Base-by-base conservation (phyloP, 2,888 invertebrate species). In the Chymomyza procnemis region DNA sequence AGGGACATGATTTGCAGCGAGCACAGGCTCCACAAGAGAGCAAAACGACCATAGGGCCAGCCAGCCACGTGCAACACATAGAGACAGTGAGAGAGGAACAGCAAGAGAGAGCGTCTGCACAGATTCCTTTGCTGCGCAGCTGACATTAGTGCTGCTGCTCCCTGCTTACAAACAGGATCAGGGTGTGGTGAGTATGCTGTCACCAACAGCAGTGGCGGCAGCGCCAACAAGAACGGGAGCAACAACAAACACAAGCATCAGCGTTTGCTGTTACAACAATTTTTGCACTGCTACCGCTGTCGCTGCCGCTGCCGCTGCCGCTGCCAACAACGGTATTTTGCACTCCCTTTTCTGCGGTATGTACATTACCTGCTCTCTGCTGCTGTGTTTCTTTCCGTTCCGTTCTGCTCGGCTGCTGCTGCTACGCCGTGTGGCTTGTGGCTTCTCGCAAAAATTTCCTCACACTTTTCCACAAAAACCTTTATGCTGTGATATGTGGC, bases 181-280 rank as follows among this genome's bases (percentile, higher is more conserved):
- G 89, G 89, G 89, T 89, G 89, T 89, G 89, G 89, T 89, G 89
- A 89, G 80, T 89, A 84, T 78, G 68, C 73, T 74, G 74, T 66
- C 67, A 57, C 66, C 71, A 61, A 12, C 34, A 3, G 34, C 66
- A 70, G 62, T 57, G 57, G 57, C 56, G 12, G 9, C 19, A 54
- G 16, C 16, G 47, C 9, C 0, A 16, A 47, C 16, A 47, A n/a
- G 21, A 12, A 5, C 47, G 59, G 12, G 50, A 48, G 18, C 52
- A 14, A 12, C 47, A 61, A 16, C 55, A 56, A n/a, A n/a, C n/a
- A 16, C 56, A 22, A 4, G 16, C 12, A 60, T 21, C 54, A 54
- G 83, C 81, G 82, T 78, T 76, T 80, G 83, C 63, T 73, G 66
- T 26, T 41, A 26, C 22, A 26, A 26, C 26, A 26, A 5, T 4